Percentiles rank a stretch among this genome's conserved stretches.
Evolutionary conservation across 2,888 invertebrate species (phyloP).

Genomic region (Tanytarsus gracilentus): DNA sequence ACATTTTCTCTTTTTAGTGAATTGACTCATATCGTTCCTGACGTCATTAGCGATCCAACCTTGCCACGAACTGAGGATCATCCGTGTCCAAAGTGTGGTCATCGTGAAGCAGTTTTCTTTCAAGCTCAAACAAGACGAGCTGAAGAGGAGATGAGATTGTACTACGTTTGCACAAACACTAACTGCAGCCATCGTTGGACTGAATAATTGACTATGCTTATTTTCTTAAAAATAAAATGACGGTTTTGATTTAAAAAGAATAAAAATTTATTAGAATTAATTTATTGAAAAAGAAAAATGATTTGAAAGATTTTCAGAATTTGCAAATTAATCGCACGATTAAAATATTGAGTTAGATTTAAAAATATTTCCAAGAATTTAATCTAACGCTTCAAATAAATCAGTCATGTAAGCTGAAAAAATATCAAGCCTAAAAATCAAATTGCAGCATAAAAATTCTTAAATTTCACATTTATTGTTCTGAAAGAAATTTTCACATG

Average conservation of each 20-base stretch:
- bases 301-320: too few species aligned
- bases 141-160: constrained; percentile 96
- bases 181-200: constrained; percentile 95
- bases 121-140: constrained; percentile 94
- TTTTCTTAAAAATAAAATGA: neutral
- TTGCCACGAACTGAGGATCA: constrained; percentile 97
- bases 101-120: constrained; percentile 96
- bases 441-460: too few species aligned
- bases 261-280: neutral
- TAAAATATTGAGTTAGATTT: too few species aligned
- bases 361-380: too few species aligned
- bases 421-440: too few species aligned
- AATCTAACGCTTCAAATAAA: too few species aligned
- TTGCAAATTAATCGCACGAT: too few species aligned
- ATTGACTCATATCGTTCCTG: constrained; percentile 94
- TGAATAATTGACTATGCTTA: constrained; percentile 50
- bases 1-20: constrained; percentile 52
- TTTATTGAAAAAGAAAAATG: neutral
- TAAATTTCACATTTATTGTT: too few species aligned
- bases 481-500: too few species aligned
- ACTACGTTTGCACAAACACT: constrained; percentile 89
- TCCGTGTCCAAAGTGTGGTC: constrained; percentile 91
- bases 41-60: constrained; percentile 97
- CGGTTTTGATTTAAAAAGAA: neutral
- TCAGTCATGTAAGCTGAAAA: too few species aligned